phyloP scores from a whole-genome alignment of 2,888 invertebrate species.

The Stenchaetothrips biformis region DNA sequence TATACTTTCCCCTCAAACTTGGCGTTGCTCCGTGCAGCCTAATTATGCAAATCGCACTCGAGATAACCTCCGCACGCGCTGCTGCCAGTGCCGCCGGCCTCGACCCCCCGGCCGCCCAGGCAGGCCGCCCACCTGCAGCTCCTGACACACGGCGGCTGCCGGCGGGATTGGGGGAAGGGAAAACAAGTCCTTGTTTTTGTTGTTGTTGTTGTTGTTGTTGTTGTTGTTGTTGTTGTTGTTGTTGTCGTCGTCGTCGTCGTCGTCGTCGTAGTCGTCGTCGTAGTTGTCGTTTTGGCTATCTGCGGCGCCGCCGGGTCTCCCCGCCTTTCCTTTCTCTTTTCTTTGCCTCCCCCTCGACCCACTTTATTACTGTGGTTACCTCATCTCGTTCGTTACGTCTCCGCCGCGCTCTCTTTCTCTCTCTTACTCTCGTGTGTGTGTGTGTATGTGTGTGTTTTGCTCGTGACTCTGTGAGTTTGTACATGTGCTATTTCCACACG shows the following conservation, averaged over 20 bases:
- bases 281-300: background rate
- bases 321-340: background rate
- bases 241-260: background rate
- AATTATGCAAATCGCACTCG: constrained; percentile 19
- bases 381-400: background rate
- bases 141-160: background rate
- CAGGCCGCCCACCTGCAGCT: background rate
- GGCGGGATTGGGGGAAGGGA: background rate
- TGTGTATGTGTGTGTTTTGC: too few species aligned
- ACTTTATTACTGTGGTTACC: background rate
- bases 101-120: background rate
- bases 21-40: background rate
- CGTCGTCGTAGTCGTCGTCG: background rate
- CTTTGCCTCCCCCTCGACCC: background rate
- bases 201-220: background rate
- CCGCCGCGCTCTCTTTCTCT: background rate
- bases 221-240: background rate
- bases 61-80: background rate
- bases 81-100: background rate
- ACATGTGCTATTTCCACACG: too few species aligned
- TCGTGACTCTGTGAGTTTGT: too few species aligned
- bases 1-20: constrained; percentile 4
- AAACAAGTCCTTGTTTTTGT: constrained; percentile 2
- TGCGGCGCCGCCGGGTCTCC: background rate
- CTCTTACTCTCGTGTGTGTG: background rate